A percentile compares a stretch with the other conserved stretches of the same genome.
These are phyloP conservation scores for Drosophila prolongata DNA, from an alignment of 2,888 invertebrate genomes.

Conservation along the genomic window DNA sequence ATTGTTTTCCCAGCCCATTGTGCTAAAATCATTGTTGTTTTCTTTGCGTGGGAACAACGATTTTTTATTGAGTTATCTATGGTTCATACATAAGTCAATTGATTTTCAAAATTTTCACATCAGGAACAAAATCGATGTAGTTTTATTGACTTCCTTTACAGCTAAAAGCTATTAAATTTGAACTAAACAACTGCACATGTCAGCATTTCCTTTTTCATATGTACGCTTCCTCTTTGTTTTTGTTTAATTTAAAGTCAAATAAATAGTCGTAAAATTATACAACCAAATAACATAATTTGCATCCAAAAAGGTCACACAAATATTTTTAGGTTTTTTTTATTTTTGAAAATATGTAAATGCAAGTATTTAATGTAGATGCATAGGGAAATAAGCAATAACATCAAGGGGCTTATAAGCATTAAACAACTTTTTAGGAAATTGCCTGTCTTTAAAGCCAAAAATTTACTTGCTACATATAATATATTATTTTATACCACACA, in stretches of 20 bases:
- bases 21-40: background rate
- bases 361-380: too few relatives aligned
- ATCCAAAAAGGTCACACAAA: background rate
- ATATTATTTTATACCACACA: too few relatives aligned
- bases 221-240: constrained; percentile 1
- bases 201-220: constrained; percentile 1
- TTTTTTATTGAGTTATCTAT: background rate
- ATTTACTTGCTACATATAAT: too few relatives aligned
- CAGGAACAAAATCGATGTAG: background rate
- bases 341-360: too few relatives aligned
- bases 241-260: background rate
- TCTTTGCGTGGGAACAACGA: background rate
- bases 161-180: background rate
- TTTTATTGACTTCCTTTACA: constrained; percentile 1
- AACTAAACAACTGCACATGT: background rate
- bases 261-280: background rate
- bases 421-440: too few relatives aligned
- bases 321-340: too few relatives aligned
- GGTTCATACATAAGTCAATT: background rate
- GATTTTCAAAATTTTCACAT: background rate
- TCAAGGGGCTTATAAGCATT: too few relatives aligned
- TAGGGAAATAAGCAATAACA: too few relatives aligned
- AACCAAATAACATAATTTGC: background rate
- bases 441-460: too few relatives aligned
- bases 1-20: constrained; percentile 20